phyloP scores from a whole-genome alignment of 2,797 vertebrate species.

The Adrianichthys oophorus region DNA sequence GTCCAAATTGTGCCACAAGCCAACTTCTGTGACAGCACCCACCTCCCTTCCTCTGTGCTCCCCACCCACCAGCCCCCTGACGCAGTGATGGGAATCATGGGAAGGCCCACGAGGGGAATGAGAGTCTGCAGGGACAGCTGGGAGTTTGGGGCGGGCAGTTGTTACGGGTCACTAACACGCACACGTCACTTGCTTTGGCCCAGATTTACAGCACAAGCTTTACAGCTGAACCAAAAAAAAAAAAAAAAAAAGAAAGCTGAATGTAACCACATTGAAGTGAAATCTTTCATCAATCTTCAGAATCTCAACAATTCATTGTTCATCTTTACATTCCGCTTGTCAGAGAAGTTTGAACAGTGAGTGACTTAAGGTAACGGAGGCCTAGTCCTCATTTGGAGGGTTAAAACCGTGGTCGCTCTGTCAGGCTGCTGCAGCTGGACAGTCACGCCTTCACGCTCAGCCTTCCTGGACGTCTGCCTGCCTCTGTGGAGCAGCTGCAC shows the following conservation, averaged over 20 bases:
- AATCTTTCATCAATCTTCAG: conserved; percentile 17
- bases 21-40: conserved; percentile 54
- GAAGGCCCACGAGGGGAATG: conserved; percentile 50
- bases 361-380: conserved; percentile 56
- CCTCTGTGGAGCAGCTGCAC: not conserved
- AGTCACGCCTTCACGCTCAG: conserved; percentile 35
- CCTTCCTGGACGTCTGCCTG: conserved; percentile 42
- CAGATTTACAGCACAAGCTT: conserved; percentile 32
- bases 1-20: conserved; percentile 47
- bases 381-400: conserved; percentile 73
- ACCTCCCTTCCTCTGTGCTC: conserved; percentile 14
- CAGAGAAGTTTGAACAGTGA: conserved; percentile 63
- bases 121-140: conserved; percentile 60
- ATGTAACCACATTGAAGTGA: conserved; percentile 15
- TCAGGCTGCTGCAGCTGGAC: conserved; percentile 52
- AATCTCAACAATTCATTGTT: conserved; percentile 10
- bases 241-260: conserved; percentile 5
- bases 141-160: not conserved
- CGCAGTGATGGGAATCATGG: conserved; percentile 37
- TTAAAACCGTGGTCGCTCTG: conserved; percentile 40
- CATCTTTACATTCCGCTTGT: conserved; percentile 23
- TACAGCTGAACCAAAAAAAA: conserved; percentile 7
- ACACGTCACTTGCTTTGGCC: conserved; percentile 22
- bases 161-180: conserved; percentile 41
- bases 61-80: conserved; percentile 32